Percentiles rank a stretch among this genome's conserved stretches.
Evolutionary conservation across 2,113 vertebrate genomes (phyloP).

Genomic region (Leiothrix lutea): DNA sequence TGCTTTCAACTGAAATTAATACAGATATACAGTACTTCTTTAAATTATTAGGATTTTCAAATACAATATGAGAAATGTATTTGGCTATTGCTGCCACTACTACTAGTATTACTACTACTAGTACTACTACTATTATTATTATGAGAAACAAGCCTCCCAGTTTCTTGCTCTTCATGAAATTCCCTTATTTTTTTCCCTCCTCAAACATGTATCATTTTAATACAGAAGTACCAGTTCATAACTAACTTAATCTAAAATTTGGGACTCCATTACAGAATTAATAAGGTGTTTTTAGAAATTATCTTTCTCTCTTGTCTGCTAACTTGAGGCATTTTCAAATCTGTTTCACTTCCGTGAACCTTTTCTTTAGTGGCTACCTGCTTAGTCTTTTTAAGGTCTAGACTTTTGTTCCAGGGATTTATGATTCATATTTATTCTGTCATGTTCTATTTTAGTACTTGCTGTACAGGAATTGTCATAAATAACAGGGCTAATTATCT

Average conservation of each 20-base stretch:
- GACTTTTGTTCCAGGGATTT: background rate
- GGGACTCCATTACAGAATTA: background rate
- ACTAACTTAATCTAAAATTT: background rate
- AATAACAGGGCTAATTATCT: background rate
- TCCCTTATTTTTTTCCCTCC: background rate
- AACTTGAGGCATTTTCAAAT: background rate
- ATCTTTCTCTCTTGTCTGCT: background rate
- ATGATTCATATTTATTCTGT: background rate
- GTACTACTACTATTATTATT: background rate
- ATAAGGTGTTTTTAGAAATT: background rate
- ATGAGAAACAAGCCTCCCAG: background rate
- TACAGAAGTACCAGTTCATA: background rate
- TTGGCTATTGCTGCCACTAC: background rate
- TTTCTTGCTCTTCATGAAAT: background rate
- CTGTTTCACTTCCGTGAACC: background rate
- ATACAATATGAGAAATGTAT: background rate
- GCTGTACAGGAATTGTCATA: background rate
- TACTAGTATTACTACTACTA: background rate
- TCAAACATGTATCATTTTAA: background rate
- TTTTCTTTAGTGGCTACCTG: background rate
- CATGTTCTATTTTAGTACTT: background rate
- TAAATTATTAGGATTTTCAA: background rate
- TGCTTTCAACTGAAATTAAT: slow-evolving; percentile 6
- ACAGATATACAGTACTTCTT: background rate
- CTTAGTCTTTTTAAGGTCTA: background rate